Percentiles rank a stretch among this genome's conserved stretches.
These are phyloP conservation scores for Lithobius niger DNA, from an alignment of 1,140 invertebrate genomes.

Conservation along the genomic window DNA sequence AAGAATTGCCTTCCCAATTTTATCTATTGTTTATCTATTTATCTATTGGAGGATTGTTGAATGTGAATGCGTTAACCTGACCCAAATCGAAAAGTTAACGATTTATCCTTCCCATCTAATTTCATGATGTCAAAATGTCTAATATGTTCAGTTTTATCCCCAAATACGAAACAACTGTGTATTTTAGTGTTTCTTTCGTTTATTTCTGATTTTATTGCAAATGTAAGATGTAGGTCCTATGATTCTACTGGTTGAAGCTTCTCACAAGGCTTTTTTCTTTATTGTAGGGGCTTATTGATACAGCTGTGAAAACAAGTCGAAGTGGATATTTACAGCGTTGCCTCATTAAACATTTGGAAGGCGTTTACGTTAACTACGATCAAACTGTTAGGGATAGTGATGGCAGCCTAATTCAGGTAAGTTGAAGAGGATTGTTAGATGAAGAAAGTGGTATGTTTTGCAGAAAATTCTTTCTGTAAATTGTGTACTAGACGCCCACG, in stretches of 20 bases:
- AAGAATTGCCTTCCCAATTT: too few relatives aligned
- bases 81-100: too few relatives aligned
- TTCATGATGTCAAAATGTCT: too few relatives aligned
- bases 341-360: constrained; percentile 95
- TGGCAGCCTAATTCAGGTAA: constrained; percentile 74
- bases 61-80: too few relatives aligned
- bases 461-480: too few relatives aligned
- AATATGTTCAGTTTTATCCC: not conserved
- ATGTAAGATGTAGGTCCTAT: not conserved
- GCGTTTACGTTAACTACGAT: constrained; percentile 79
- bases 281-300: constrained; percentile 48
- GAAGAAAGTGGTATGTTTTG: constrained; percentile 12
- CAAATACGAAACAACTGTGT: not conserved
- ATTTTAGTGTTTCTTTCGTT: not conserved
- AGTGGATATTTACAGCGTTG: constrained; percentile 97
- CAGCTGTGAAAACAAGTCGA: constrained; percentile 75
- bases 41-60: too few relatives aligned
- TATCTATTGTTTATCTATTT: too few relatives aligned
- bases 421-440: too few relatives aligned
- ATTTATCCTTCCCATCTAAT: too few relatives aligned
- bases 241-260: not conserved
- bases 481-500: too few relatives aligned
- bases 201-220: not conserved
- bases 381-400: constrained; percentile 90
- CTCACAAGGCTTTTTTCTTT: constrained; percentile 15